Percentiles rank a stretch among this genome's conserved stretches.
These are phyloP conservation scores for Emmelina monodactyla DNA, from an alignment of 2,888 invertebrate species.

Conservation along the genomic window DNA sequence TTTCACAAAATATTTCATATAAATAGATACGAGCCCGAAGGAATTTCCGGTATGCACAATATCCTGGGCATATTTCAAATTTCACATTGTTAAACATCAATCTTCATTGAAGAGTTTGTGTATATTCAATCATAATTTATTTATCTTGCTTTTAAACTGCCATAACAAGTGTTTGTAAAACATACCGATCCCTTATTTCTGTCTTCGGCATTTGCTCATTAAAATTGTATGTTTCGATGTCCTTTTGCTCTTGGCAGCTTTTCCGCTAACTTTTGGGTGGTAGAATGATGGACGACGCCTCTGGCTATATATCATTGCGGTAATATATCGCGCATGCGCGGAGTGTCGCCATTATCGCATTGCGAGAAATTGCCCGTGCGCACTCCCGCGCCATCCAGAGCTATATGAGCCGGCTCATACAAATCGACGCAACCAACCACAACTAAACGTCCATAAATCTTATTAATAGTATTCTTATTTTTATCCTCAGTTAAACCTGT, in stretches of 20 bases:
- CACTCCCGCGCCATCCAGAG: conserved; percentile 29
- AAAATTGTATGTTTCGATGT: conserved; percentile 41
- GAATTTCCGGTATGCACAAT: not conserved
- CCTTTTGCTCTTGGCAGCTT: conserved; percentile 47
- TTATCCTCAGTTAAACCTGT: conserved; percentile 43
- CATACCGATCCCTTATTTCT: conserved; percentile 57
- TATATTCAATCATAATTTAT: not conserved
- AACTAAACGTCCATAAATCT: conserved; percentile 58
- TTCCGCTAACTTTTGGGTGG: conserved; percentile 65
- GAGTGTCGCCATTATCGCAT: conserved; percentile 64
- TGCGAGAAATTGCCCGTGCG: conserved; percentile 52
- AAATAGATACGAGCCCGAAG: not conserved
- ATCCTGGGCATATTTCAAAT: too few species aligned
- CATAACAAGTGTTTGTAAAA: too few species aligned
- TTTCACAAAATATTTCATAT: not conserved
- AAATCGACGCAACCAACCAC: conserved; percentile 57
- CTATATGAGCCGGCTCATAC: conserved; percentile 50
- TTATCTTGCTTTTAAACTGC: not conserved
- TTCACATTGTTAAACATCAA: too few species aligned
- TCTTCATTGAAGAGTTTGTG: not conserved
- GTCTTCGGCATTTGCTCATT: conserved; percentile 62
- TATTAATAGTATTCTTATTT: conserved; percentile 58
- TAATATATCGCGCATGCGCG: conserved; percentile 59
- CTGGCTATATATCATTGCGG: conserved; percentile 60
- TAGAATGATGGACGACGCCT: conserved; percentile 60